Evolutionary conservation across 2,888 invertebrate species (phyloP).

Genomic region (Chamaedrilus cognettii): DNA sequence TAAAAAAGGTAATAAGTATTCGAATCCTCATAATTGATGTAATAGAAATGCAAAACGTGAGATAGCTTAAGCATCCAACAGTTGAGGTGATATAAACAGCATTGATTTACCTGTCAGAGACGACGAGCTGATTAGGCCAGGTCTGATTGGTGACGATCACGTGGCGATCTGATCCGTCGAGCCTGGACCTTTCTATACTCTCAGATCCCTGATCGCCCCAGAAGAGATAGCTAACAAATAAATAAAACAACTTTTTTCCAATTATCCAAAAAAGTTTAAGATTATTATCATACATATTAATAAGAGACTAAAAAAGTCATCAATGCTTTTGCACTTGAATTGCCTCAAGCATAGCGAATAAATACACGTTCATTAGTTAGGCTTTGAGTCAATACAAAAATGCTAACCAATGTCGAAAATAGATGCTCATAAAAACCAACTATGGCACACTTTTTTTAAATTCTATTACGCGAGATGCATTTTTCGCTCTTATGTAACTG

Average conservation of each 20-base stretch:
- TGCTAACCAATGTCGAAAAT: background rate
- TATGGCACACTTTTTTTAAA: too few relatives aligned
- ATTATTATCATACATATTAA: too few relatives aligned
- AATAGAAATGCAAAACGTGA: too few relatives aligned
- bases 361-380: background rate
- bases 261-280: background rate
- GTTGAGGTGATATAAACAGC: too few relatives aligned
- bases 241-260: too few relatives aligned
- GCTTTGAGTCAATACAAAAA: background rate
- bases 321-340: background rate
- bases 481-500: too few relatives aligned
- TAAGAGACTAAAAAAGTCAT: too few relatives aligned
- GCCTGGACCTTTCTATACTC: constrained; percentile 44
- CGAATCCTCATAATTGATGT: too few relatives aligned
- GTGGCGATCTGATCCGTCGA: constrained; percentile 47
- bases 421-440: too few relatives aligned
- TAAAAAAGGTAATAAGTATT: background rate
- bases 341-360: too few relatives aligned
- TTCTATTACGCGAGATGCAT: too few relatives aligned
- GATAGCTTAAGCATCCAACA: too few relatives aligned
- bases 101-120: constrained; percentile 29
- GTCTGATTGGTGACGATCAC: constrained; percentile 41
- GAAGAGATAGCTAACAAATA: constrained; percentile 41
- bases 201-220: constrained; percentile 51
- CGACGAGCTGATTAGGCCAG: constrained; percentile 52